Conservation (phyloP, 2,888 invertebrate species). For the Euphydryas editha region DNA sequence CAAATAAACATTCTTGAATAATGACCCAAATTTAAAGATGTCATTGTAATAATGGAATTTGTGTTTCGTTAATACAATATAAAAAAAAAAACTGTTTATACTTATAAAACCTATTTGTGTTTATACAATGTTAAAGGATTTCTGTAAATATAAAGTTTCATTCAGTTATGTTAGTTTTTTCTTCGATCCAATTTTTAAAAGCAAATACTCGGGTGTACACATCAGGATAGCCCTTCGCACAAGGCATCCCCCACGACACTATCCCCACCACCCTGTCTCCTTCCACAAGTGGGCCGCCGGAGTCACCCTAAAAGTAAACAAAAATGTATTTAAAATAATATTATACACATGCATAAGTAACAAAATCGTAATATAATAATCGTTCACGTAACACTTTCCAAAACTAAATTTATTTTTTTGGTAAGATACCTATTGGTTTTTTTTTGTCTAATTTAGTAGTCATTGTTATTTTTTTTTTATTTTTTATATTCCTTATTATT, state of each 20-base stretch:
- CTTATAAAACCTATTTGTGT: neutral
- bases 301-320: slow-evolving; percentile 70
- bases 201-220: slow-evolving; percentile 77
- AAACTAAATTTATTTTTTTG: too few species aligned
- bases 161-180: slow-evolving; percentile 47
- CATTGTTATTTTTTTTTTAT: too few species aligned
- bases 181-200: slow-evolving; percentile 72
- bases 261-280: slow-evolving; percentile 68
- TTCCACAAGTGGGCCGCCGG: slow-evolving; percentile 79
- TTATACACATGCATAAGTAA: neutral
- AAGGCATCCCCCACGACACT: slow-evolving; percentile 82
- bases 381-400: too few species aligned
- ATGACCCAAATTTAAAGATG: neutral
- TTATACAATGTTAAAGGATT: neutral
- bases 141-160: neutral
- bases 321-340: neutral
- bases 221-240: slow-evolving; percentile 80
- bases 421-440: too few species aligned
- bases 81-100: neutral
- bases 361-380: too few species aligned
- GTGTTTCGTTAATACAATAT: neutral
- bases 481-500: too few species aligned
- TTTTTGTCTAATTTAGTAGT: too few species aligned
- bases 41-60: neutral
- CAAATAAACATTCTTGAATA: neutral